Evolutionary conservation across 2,113 vertebrate genomes (phyloP), one percentile per base, ranked within the genome.

Genomic region (Leuciscus idus): DNA sequence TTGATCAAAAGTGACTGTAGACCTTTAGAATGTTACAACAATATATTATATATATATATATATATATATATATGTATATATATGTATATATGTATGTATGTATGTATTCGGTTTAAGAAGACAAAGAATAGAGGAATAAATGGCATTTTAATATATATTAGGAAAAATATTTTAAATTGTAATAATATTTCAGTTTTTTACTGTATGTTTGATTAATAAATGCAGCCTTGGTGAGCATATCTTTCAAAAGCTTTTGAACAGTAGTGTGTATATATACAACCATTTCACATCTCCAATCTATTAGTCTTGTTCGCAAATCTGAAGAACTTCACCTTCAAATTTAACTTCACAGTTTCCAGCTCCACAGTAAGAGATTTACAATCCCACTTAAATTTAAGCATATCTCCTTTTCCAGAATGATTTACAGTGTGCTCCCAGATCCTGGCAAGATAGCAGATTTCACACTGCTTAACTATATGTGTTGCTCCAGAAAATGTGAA

Each of bases 391-490:
- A n/a, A 83, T 30, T 50, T 15, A 50, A 55, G 13, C 55, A 48
- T 33, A 12, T 33, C 21, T 57, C 7, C 28, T 80, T 78, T 61
- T n/a, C 36, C 26, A 48, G 23, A 26, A 26, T 52, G 77, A n/a
- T 72, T 64, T 84, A 52, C 62, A 28, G 52, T 64, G 43, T 74
- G 19, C 33, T 68, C 43, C 43, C 46, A 68, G 26, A 82, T 68
- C 26, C 62, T 6, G 5, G 9, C 26, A 3, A 68, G 80, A 81
- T 66, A 66, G 26, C 61, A 33, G 39, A 33, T 55, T 55, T 59
- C 28, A 61, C 64, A 39, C 55, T 57, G 50, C 62, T 70, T 57
- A 26, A 28, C 52, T 28, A 21, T 57, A 21, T 57, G 19, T 21
- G 55, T 19, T 21, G 19, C 6, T 57, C 55, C 55, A 57, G 55